A percentile compares a stretch with the other conserved stretches of the same genome.
phyloP scores from a whole-genome alignment of 2,797 vertebrate genomes.

The Gambelia wislizenii region DNA sequence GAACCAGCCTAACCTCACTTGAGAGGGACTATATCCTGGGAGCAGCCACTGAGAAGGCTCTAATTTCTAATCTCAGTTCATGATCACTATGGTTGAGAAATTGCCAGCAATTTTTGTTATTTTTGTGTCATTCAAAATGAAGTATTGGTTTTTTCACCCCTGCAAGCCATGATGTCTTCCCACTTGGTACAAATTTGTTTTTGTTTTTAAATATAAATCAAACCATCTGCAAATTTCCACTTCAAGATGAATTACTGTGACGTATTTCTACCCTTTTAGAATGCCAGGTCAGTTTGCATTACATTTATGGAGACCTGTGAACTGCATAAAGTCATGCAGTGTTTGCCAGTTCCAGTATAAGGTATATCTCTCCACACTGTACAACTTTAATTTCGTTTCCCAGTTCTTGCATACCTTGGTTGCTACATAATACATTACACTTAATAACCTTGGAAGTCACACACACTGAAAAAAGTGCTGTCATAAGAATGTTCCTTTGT shows the following conservation, averaged over 20 bases:
- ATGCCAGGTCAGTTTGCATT: neutral
- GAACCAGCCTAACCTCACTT: too few species aligned
- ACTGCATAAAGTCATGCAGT: neutral
- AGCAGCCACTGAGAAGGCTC: too few species aligned
- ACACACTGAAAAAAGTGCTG: slow-evolving; percentile 51
- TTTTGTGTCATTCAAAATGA: neutral
- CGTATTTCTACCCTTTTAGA: neutral
- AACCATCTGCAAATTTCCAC: neutral
- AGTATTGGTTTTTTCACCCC: too few species aligned
- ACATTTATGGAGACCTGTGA: neutral
- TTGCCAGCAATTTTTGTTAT: neutral
- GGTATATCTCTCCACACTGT: slow-evolving; percentile 36
- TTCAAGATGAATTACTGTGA: neutral
- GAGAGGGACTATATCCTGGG: too few species aligned
- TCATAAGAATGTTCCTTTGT: slow-evolving; percentile 64
- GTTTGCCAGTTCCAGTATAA: neutral
- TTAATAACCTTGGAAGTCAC: slow-evolving; percentile 58
- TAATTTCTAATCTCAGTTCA: neutral
- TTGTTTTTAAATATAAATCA: neutral
- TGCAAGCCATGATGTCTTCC: neutral
- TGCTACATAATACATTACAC: slow-evolving; percentile 35
- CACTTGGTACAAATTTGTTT: neutral
- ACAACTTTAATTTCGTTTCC: slow-evolving; percentile 43
- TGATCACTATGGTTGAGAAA: neutral
- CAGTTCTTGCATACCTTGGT: slow-evolving; percentile 49